Percentiles rank a stretch among this genome's conserved stretches.
phyloP scores from a whole-genome alignment of 2,888 invertebrate genomes.

The Pseudococcus viburni region DNA sequence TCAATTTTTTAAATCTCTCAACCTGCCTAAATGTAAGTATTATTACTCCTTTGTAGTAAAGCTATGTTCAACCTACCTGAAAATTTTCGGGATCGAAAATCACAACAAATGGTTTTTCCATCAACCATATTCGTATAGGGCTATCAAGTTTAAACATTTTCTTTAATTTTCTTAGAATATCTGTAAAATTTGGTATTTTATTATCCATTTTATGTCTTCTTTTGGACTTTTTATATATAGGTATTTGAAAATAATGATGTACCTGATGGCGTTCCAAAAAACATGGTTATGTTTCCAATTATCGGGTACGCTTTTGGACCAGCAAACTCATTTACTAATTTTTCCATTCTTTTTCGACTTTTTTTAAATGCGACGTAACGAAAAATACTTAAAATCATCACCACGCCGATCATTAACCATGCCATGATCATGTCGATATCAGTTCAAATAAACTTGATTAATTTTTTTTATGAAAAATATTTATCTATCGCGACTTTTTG shows the following conservation, averaged over 20 bases:
- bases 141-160: not conserved
- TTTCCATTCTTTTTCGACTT: conserved; percentile 12
- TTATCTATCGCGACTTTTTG: no score
- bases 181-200: not conserved
- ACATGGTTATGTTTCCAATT: not conserved
- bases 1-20: no score
- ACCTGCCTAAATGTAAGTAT: no score
- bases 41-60: no score
- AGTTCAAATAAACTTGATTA: not conserved
- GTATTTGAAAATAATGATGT: not conserved
- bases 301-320: not conserved
- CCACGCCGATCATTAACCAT: not conserved
- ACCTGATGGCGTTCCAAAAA: conserved; percentile 25
- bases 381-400: not conserved
- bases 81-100: conserved; percentile 36
- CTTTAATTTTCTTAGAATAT: not conserved
- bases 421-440: not conserved
- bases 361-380: not conserved
- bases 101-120: conserved; percentile 2
- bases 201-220: not conserved
- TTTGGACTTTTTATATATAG: not conserved
- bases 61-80: not conserved
- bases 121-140: conserved; percentile 19
- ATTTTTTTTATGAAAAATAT: not conserved
- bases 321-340: not conserved